Conservation (phyloP, 2,113 vertebrate genomes). For the Cervus canadensis region DNA sequence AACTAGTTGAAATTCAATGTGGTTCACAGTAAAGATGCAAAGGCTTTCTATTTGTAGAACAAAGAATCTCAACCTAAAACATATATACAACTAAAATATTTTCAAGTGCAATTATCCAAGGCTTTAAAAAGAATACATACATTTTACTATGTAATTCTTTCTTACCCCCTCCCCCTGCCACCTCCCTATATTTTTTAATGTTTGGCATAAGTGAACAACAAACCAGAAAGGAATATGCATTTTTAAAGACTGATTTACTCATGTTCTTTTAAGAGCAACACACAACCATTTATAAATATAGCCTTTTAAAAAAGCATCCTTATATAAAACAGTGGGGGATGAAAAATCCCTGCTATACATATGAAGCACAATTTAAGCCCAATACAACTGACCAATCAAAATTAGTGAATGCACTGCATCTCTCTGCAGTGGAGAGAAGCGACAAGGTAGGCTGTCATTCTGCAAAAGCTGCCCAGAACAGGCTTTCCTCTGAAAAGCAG, state of each 20-base stretch:
- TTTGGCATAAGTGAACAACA: constrained; percentile 72
- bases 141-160: constrained; percentile 51
- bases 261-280: constrained; percentile 75
- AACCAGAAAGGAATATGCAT: constrained; percentile 73
- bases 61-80: constrained; percentile 58
- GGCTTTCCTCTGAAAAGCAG: constrained; percentile 80
- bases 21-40: constrained; percentile 55
- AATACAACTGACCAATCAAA: constrained; percentile 97
- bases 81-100: constrained; percentile 49
- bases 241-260: constrained; percentile 75
- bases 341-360: constrained; percentile 78
- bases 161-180: background rate
- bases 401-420: constrained; percentile 96
- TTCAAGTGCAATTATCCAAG: constrained; percentile 68
- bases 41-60: constrained; percentile 59
- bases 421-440: constrained; percentile 95
- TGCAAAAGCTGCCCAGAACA: constrained; percentile 84
- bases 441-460: constrained; percentile 88
- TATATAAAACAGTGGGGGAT: constrained; percentile 75
- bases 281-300: constrained; percentile 78
- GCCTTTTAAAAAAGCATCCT: constrained; percentile 76
- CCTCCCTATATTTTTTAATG: constrained; percentile 59
- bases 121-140: constrained; percentile 66
- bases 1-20: constrained; percentile 63
- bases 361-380: constrained; percentile 90